Evolutionary conservation across 2,888 invertebrate species (phyloP).

Genomic region (Celastrina argiolus): DNA sequence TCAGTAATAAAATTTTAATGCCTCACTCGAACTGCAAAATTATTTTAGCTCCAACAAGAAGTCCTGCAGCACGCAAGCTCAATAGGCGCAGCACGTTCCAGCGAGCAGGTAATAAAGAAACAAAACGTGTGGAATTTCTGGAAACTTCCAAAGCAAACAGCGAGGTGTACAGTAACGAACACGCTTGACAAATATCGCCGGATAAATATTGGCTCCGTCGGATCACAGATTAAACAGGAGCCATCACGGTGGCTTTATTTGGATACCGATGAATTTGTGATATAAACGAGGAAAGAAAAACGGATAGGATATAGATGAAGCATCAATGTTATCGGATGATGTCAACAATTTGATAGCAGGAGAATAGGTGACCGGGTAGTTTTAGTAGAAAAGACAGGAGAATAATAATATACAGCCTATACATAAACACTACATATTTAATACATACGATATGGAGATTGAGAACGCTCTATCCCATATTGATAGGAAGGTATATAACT

Average conservation of each 20-base stretch:
- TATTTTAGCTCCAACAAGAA: not conserved
- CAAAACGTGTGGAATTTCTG: constrained; percentile 18
- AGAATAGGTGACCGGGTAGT: too few species aligned
- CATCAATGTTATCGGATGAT: too few species aligned
- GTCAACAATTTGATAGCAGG: too few species aligned
- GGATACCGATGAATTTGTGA: not conserved
- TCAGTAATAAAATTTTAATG: not conserved
- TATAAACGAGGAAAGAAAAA: not conserved
- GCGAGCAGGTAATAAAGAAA: constrained; percentile 36
- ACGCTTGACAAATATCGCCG: constrained; percentile 70
- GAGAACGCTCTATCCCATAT: too few species aligned
- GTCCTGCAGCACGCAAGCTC: not conserved
- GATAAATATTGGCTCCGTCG: constrained; percentile 61
- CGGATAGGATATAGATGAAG: not conserved
- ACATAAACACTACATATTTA: too few species aligned
- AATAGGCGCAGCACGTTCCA: constrained; percentile 26
- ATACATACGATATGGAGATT: too few species aligned
- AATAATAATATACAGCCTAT: not conserved
- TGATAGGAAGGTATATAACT: too few species aligned
- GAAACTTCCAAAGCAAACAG: constrained; percentile 18
- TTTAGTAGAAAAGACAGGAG: too few species aligned
- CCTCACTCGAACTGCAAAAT: constrained; percentile 4
- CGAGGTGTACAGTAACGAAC: constrained; percentile 72
- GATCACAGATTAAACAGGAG: constrained; percentile 20
- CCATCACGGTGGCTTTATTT: constrained; percentile 2